A percentile compares a stretch with the other conserved stretches of the same genome.
Conservation (phyloP, 1,140 invertebrate genomes). For the Protaetia brevitarsis region DNA sequence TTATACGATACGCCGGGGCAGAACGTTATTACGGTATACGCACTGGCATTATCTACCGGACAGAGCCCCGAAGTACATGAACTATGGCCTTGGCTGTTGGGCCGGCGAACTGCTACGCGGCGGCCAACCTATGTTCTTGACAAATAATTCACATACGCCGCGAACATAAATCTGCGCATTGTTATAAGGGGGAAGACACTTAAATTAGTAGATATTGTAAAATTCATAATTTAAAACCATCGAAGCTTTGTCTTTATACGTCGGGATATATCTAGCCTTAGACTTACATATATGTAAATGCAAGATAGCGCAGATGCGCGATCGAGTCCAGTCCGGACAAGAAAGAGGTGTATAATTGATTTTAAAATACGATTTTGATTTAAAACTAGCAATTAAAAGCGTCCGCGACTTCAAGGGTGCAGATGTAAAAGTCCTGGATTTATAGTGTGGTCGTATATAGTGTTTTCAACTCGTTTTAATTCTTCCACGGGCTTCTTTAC, state of each 20-base stretch:
- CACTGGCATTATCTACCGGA: no score
- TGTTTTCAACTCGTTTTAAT: not conserved
- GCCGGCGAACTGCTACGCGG: not conserved
- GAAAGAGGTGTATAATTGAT: slow-evolving; percentile 17
- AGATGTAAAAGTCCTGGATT: not conserved
- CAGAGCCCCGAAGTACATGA: no score
- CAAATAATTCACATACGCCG: slow-evolving; percentile 13
- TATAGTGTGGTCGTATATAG: slow-evolving; percentile 5
- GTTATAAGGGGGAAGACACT: slow-evolving; percentile 16
- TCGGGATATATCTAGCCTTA: not conserved
- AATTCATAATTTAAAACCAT: slow-evolving; percentile 7
- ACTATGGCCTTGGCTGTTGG: slow-evolving; percentile 4
- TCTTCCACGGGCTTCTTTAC: not conserved
- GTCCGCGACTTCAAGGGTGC: not conserved
- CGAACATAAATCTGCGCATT: slow-evolving; percentile 12
- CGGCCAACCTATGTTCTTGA: not conserved
- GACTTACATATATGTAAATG: not conserved
- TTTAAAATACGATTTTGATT: slow-evolving; percentile 19
- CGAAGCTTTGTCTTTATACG: slow-evolving; percentile 18
- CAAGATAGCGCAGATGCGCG: not conserved
- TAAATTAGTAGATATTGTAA: slow-evolving; percentile 18
- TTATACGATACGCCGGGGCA: no score
- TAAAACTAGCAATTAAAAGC: slow-evolving; percentile 19
- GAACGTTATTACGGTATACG: no score
- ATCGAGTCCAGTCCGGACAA: not conserved